Evolutionary conservation across 2,888 invertebrate species (phyloP), one percentile per base, ranked within the genome.

Genomic region (Callyntrura guangdongensis): DNA sequence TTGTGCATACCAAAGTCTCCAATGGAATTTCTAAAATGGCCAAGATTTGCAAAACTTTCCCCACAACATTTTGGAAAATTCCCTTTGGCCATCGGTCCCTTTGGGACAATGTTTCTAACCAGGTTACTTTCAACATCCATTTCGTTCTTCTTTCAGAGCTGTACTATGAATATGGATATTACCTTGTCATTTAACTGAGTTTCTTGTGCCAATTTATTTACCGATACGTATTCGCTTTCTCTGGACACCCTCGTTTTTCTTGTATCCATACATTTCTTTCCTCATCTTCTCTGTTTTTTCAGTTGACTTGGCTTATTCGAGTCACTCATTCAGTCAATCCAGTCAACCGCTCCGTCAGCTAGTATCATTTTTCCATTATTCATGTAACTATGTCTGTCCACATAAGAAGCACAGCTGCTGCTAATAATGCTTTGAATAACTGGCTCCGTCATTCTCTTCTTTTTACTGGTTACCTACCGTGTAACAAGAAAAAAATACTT

Each of bases 311-410:
- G 45, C 72, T 47, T 25, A 72, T 49, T 74, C 49, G 49, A 74
- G 74, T 74, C 74, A 74, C 74, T 74, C 74, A 74, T 17, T 36
- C 45, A 72, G 72, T 45, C 45, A 72, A 36, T 72, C 27, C 27
- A 59, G 59, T 6, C 14, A 17, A 17, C 8, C 11, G 36, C 6
- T 49, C 67, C 14, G 25, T 1, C 74, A 49, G 72, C 72, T 20
- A 12, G 49, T 74, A 74, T 74, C 74, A 74, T 49, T 74, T 74
- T 74, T 17, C 74, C 49, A 74, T 74, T 74, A 74, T 69, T 59
- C 69, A 36, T 36, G 3, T 69, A 45, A 8, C 69, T 45, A 22
- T 27, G 20, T 17, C 12, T 67, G 6, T 25, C 59, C 45, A 36
- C 45, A 69, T 36, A 45, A 45, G 36, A 36, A 45, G n/a, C 36